Base-by-base conservation (phyloP, 2,888 invertebrate genomes). In the Actias luna region DNA sequence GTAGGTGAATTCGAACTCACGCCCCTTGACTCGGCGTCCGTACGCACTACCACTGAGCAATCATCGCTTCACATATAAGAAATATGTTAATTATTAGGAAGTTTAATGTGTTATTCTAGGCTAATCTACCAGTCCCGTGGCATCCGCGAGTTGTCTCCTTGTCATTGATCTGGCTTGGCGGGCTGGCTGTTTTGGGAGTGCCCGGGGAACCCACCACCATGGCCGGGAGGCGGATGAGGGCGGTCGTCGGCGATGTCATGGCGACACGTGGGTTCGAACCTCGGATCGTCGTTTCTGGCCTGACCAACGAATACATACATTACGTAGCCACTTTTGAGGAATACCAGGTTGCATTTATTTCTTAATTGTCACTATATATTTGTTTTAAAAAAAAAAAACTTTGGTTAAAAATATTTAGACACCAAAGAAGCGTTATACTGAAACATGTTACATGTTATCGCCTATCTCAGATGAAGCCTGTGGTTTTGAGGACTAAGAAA, bases 181-280 rank as follows among this genome's bases (percentile, higher is more conserved):
- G 95, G 65, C 87, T 96, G 29, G 94, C 94, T 1, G 84, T 96
- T 31, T 93, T 94, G n/a, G 96, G 95, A 0, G 95, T 97, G 0
- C 97, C 98, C 0, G 97, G 96, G 0, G 98, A 98, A 86, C 96
- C 97, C 75, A 97, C 97, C 61, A 98, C 97, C 0, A 98, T 97
- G 97, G 93, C 97, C 0, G 97, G 97, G 0, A 91, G 98, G 60
- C 89, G 96, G 59, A 95, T 85, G 86, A 94, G 72, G 82, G 76
- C 79, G 0, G 86, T 87, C 4, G 84, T 93, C 4, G 85, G 85
- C 2, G 83, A 78, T 12, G 88, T 92, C 4, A 86, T 94, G 73
- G 75, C 85, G 16, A 74, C 74, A 2, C 80, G 83, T 1, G 92
- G 91, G 0, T 72, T 84, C 57, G 75, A 84, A 5, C 88, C 88